Evolutionary conservation across 2,888 invertebrate species (phyloP), one percentile per base, ranked within the genome.

Genomic region (Tethea ocularis): DNA sequence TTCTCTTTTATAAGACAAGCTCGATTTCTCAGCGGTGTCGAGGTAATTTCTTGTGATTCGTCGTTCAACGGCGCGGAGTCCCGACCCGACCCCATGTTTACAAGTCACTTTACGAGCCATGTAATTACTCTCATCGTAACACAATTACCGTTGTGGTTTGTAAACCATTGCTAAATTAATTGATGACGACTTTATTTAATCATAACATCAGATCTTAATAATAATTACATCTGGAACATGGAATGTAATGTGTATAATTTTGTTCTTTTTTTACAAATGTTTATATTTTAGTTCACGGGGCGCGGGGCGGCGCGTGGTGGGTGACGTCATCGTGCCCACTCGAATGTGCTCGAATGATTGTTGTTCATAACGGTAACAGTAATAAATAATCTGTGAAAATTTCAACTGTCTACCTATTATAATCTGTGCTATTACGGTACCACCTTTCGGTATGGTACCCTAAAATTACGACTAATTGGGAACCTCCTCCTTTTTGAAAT

Each of bases 41-140:
- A 54, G 13, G 54, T 54, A 54, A 54, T 54, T 54, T 54, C 26
- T 53, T 53, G 29, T 29, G 26, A 53, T 53, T 53, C 17, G 26
- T 57, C 57, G 61, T 60, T 65, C 60, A 17, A 52, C 46, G 46
- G 20, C 46, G 41, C 41, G 20, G 2, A 59, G 55, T 38, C 38
- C 52, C 51, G 57, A 56, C 58, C 51, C 62, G 46, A 46, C 38
- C 57, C 72, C 56, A 59, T 75, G 71, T 75, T 75, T 73, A 75
- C 74, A 73, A 71, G 73, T 66, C 64, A 67, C 70, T 78, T 75
- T 75, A 73, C 66, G 63, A 67, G 66, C 61, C 65, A 61, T 72
- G 67, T 75, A 76, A 81, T 78, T 78, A 69, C 72, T 72, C 68
- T 66, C 72, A 75, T 73, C 68, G 67, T 70, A 67, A 76, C 70